Evolutionary conservation across 2,888 invertebrate genomes (phyloP), one percentile per base, ranked within the genome.

Genomic region (Atrina japonica): DNA sequence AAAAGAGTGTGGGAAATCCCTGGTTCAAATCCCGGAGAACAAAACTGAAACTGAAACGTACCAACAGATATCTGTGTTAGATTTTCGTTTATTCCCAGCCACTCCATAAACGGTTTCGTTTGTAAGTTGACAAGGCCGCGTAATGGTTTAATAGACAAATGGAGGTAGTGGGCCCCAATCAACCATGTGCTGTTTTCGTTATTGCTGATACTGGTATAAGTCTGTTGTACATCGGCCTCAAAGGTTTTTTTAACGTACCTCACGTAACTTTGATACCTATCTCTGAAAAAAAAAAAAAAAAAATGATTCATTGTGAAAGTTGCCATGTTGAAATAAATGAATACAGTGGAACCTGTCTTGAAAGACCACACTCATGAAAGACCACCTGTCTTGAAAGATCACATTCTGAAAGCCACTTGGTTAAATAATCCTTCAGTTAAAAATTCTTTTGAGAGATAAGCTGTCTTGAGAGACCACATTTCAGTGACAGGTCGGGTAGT

Each of bases 21-120:
- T n/a, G n/a, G n/a, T n/a, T n/a, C n/a, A n/a, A n/a, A n/a, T n/a
- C n/a, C n/a, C n/a, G n/a, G n/a, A n/a, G n/a, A n/a, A n/a, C n/a
- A n/a, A n/a, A n/a, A n/a, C n/a, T n/a, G n/a, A n/a, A n/a, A n/a
- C n/a, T n/a, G n/a, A 11, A 3, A 45, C 70, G 61, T 63, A 89
- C 89, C 88, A 52, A 83, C 82, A 53, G 82, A 77, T 5, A 88
- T 80, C 29, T 86, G 77, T 50, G 83, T 78, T 6, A 89, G 82
- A 43, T 88, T 82, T 40, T 85, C 83, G 49, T 84, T 78, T 59
- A 89, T 81, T 25, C 86, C 84, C 3, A 86, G 80, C 89, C 89
- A 89, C 45, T 87, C 81, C 80, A 86, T 80, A 76, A 88, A 88
- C 3, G 85, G 81, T 68, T 85, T 84, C 49, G 85, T 85, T n/a